Percentiles rank a stretch among this genome's conserved stretches.
These are phyloP conservation scores for Phengaris arion DNA, from an alignment of 2,888 invertebrate species.

Conservation along the genomic window DNA sequence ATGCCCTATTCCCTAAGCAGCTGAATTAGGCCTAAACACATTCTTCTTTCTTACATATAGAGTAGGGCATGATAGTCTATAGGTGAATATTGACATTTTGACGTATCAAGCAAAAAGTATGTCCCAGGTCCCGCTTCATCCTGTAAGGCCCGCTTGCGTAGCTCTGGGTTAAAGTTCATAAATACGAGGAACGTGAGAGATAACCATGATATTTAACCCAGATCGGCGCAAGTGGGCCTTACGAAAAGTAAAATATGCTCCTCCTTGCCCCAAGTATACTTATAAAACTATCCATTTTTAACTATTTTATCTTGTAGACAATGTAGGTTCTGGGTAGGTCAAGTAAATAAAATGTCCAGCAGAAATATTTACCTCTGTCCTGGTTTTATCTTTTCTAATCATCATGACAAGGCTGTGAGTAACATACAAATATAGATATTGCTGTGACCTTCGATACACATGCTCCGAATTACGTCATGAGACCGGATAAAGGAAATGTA, in stretches of 20 bases:
- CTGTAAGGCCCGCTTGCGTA: not conserved
- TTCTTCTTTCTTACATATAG: too few species aligned
- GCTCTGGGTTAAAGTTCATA: too few species aligned
- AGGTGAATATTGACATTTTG: too few species aligned
- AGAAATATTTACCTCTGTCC: not conserved
- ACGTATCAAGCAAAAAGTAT: too few species aligned
- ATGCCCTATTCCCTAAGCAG: too few species aligned
- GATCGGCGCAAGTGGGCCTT: too few species aligned
- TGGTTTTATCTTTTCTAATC: not conserved
- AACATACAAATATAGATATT: not conserved
- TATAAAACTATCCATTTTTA: not conserved
- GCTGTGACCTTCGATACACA: not conserved
- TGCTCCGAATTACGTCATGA: conserved; percentile 12
- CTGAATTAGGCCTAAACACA: too few species aligned
- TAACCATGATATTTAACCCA: too few species aligned
- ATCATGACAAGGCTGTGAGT: conserved; percentile 7
- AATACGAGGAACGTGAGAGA: too few species aligned
- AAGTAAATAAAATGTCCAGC: not conserved
- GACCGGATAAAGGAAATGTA: not conserved
- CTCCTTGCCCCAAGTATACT: too few species aligned
- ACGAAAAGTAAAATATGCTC: too few species aligned
- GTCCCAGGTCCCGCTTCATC: not conserved
- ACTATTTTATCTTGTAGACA: not conserved
- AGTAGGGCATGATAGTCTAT: too few species aligned
- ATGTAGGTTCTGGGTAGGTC: not conserved